These are phyloP conservation scores for Betta splendens DNA, from an alignment of 2,797 vertebrate genomes.

Conservation along the genomic window DNA sequence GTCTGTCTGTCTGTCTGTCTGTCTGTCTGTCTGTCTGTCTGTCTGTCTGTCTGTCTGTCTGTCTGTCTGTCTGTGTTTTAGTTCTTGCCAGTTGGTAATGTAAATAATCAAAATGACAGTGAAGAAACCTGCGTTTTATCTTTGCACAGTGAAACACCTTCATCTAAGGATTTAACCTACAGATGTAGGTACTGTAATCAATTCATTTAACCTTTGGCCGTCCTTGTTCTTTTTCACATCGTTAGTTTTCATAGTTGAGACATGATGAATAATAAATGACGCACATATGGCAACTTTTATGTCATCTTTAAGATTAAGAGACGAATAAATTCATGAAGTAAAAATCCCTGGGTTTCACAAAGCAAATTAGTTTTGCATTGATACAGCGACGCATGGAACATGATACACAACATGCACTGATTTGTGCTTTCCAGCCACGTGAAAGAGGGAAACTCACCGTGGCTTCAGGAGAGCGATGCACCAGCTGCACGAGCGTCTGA, in stretches of 20 bases:
- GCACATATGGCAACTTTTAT: background rate
- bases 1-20: too few species aligned
- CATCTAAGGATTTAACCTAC: background rate
- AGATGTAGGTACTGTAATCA: background rate
- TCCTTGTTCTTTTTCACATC: slow-evolving; percentile 1
- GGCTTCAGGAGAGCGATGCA: slow-evolving; percentile 18
- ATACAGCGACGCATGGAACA: too few species aligned
- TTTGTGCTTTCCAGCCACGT: too few species aligned
- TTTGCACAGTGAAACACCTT: background rate
- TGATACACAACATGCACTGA: too few species aligned
- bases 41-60: too few species aligned
- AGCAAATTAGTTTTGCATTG: too few species aligned
- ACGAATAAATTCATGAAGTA: too few species aligned
- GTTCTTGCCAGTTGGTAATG: slow-evolving; percentile 11
- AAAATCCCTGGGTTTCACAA: too few species aligned
- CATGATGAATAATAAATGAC: background rate
- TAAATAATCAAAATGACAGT: slow-evolving; percentile 11
- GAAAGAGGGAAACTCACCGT: slow-evolving; percentile 26
- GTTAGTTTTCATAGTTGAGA: background rate
- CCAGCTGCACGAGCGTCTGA: slow-evolving; percentile 30
- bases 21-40: too few species aligned
- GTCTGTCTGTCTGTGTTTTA: too few species aligned
- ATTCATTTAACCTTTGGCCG: slow-evolving; percentile 14
- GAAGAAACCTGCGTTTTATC: background rate
- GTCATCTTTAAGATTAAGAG: slow-evolving; percentile 21